A percentile compares a stretch with the other conserved stretches of the same genome.
phyloP scores from a whole-genome alignment of 2,888 invertebrate species.

The Caenorhabditis japonica region DNA sequence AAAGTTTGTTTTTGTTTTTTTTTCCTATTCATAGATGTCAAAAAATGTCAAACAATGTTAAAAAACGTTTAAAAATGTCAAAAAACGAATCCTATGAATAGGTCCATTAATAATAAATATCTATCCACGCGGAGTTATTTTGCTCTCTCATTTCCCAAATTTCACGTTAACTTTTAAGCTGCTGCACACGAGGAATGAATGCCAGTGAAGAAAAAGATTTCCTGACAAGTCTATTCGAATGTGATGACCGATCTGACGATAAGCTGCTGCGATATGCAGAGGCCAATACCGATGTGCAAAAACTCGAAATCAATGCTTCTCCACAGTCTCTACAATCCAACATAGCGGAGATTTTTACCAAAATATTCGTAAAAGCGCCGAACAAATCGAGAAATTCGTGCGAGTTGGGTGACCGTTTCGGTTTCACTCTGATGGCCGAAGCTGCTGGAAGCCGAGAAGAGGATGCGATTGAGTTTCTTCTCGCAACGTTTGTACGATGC shows the following conservation, averaged over 20 bases:
- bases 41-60: too few relatives aligned
- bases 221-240: constrained; percentile 18
- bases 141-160: too few relatives aligned
- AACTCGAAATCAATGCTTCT: constrained; percentile 4
- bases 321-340: constrained; percentile 2
- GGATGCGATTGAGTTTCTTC: constrained; percentile 20
- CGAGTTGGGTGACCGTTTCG: neutral
- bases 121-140: too few relatives aligned
- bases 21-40: too few relatives aligned
- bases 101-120: too few relatives aligned
- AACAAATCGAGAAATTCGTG: neutral
- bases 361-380: constrained; percentile 3
- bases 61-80: too few relatives aligned
- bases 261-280: constrained; percentile 18
- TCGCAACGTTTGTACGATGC: constrained; percentile 7
- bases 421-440: neutral
- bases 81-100: too few relatives aligned
- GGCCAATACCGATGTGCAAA: constrained; percentile 24
- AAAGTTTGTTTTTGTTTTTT: too few relatives aligned
- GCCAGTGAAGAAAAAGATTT: constrained; percentile 17
- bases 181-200: too few relatives aligned
- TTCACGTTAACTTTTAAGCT: too few relatives aligned
- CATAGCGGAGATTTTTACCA: constrained; percentile 10
- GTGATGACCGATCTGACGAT: constrained; percentile 6
- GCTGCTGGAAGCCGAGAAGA: constrained; percentile 14